Percentiles rank a stretch among this genome's conserved stretches.
Evolutionary conservation across 1,140 invertebrate species (phyloP).

Genomic region (Cotesia glomerata): DNA sequence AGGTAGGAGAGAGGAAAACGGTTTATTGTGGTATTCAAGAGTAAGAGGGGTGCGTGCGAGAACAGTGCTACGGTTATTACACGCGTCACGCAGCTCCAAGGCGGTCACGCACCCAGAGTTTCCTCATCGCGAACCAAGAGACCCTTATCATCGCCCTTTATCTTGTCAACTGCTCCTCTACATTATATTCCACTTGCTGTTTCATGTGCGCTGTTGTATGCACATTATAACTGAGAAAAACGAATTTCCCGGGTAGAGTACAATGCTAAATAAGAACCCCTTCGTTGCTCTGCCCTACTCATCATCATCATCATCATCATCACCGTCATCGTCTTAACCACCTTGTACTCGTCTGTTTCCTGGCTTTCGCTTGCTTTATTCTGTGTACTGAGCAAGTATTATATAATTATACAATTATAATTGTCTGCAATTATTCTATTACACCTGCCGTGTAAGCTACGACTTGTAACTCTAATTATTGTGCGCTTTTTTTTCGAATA

Average conservation of each 20-base stretch:
- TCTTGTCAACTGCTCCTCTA: conserved; percentile 60
- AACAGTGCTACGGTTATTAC: conserved; percentile 61
- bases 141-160: conserved; percentile 59
- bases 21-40: conserved; percentile 13
- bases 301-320: conserved; percentile 2
- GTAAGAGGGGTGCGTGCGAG: conserved; percentile 48
- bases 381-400: not conserved
- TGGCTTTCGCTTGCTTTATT: not conserved
- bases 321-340: not conserved
- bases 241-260: not conserved
- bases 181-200: conserved; percentile 51
- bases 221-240: not conserved
- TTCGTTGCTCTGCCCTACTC: not conserved
- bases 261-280: too few relatives aligned
- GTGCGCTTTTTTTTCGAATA: too few relatives aligned
- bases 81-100: conserved; percentile 59
- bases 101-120: conserved; percentile 55
- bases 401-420: conserved; percentile 10
- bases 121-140: conserved; percentile 26
- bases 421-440: conserved; percentile 6
- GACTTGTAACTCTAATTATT: not conserved
- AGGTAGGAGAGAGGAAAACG: conserved; percentile 16
- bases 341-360: not conserved
- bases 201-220: not conserved
- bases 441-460: not conserved